Percentiles rank a stretch among this genome's conserved stretches.
Conservation (phyloP, 1,140 invertebrate genomes). For the Ericerus pela region DNA sequence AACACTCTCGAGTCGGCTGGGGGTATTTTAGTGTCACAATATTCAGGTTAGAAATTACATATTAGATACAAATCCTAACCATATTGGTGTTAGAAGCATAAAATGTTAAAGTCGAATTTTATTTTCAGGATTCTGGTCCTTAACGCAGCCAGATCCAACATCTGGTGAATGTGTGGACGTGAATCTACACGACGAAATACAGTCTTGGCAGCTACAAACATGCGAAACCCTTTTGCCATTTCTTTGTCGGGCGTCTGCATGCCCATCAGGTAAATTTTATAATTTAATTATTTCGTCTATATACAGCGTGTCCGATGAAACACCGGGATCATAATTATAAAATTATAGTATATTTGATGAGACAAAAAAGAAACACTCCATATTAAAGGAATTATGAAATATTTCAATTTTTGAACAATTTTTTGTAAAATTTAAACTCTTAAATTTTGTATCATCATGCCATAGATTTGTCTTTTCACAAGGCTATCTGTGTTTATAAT, state of each 20-base stretch:
- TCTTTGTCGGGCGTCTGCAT: constrained; percentile 81
- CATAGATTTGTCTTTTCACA: background rate
- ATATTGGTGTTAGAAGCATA: too few relatives aligned
- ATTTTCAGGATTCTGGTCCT: constrained; percentile 62
- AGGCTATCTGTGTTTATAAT: too few relatives aligned
- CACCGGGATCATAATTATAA: too few relatives aligned
- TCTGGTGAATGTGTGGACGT: constrained; percentile 78
- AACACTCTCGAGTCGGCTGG: constrained; percentile 87
- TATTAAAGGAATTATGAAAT: too few relatives aligned
- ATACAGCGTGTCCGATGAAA: background rate
- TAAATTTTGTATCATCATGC: background rate
- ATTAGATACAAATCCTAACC: too few relatives aligned
- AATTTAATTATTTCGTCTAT: constrained; percentile 2
- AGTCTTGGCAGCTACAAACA: constrained; percentile 83
- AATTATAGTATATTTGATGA: too few relatives aligned
- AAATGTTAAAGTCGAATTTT: background rate
- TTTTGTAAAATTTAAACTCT: too few relatives aligned
- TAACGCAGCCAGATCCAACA: constrained; percentile 68
- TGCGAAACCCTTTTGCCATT: constrained; percentile 88
- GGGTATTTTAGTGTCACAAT: constrained; percentile 78
- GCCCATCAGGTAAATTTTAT: constrained; percentile 55
- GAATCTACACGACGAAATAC: constrained; percentile 50
- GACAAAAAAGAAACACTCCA: too few relatives aligned
- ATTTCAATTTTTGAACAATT: too few relatives aligned
- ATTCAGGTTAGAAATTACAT: constrained; percentile 44